Evolutionary conservation across 23 tunicate genomes (phyloP), one percentile per base, ranked within the genome.

Genomic region (Trididemnum miniatum): DNA sequence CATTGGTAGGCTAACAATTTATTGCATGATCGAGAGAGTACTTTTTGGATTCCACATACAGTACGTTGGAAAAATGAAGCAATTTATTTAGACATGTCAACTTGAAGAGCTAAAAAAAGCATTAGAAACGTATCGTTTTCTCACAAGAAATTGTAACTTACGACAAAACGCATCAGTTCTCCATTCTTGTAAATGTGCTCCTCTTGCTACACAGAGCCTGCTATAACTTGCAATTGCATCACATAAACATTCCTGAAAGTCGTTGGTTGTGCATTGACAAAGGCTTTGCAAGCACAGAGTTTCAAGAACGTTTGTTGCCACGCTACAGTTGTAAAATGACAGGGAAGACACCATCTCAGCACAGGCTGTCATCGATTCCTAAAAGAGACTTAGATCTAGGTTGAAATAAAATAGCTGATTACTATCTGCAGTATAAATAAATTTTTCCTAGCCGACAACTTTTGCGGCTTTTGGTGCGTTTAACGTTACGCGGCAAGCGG

Each of bases 181-280:
- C 97, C 97, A 92, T 35, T 87, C 71, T 2, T 35, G 60, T 7
- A 92, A 34, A 23, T 74, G 63, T 9, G 92, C 97, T 34, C 97
- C 97, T n/a, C 71, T 87, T 31, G 89, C 92, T 34, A 92, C 82
- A 79, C 97, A 92, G 32, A 92, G 82, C 60, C 84, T 87, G 86
- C 89, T 83, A 29, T 63, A 92, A 20, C 79, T 84, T 0, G 89
- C 59, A 30, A 78, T 65, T 3, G 97, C 87, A 1, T 77, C 81
- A 60, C 97, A 92, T 28, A 92, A 12, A 44, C 97, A 92, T 18
- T 31, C 79, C 0, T 67, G 74, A 71, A 77, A 87, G 60, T 87
- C 83, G 2, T 82, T 84, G 44, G 86, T 35, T 36, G 77, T 31
- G 64, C 97, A 92, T 30, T 83, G 89, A 50, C 97, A 92, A 33